Evolutionary conservation across 2,113 vertebrate genomes (phyloP).

Genomic region (Amazona vittata): DNA sequence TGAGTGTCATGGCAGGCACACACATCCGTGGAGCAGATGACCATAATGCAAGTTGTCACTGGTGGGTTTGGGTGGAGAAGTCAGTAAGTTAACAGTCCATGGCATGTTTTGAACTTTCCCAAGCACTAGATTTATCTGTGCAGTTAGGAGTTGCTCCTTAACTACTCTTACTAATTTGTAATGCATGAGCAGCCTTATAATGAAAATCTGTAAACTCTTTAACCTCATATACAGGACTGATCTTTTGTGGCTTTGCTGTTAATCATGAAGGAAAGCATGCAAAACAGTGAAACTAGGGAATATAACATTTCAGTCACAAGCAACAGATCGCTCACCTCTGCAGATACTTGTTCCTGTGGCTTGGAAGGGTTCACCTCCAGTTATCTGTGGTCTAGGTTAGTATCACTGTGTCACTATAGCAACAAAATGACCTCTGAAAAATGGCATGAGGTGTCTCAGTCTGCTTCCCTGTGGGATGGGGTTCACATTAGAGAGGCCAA

Average conservation of each 20-base stretch:
- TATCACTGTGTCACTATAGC: not conserved
- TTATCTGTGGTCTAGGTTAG: not conserved
- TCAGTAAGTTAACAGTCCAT: not conserved
- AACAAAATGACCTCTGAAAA: not conserved
- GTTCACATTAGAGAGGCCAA: not conserved
- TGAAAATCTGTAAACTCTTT: slow-evolving; percentile 15
- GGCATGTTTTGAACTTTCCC: not conserved
- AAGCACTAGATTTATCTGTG: not conserved
- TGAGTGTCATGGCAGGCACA: not conserved
- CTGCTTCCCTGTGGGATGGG: not conserved
- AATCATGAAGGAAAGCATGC: not conserved
- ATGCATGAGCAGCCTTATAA: not conserved
- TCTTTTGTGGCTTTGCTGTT: slow-evolving; percentile 9
- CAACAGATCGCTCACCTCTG: not conserved
- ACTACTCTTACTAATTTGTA: not conserved
- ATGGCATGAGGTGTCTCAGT: not conserved
- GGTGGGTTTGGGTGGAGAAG: not conserved
- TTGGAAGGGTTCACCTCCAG: not conserved
- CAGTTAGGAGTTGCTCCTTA: not conserved
- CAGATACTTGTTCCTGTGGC: not conserved
- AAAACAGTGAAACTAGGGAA: not conserved
- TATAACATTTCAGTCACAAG: not conserved
- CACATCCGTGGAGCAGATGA: not conserved
- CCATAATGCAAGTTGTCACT: not conserved
- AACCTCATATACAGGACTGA: not conserved